Evolutionary conservation across 2,113 vertebrate genomes (phyloP).

Genomic region (Anseranas semipalmata): DNA sequence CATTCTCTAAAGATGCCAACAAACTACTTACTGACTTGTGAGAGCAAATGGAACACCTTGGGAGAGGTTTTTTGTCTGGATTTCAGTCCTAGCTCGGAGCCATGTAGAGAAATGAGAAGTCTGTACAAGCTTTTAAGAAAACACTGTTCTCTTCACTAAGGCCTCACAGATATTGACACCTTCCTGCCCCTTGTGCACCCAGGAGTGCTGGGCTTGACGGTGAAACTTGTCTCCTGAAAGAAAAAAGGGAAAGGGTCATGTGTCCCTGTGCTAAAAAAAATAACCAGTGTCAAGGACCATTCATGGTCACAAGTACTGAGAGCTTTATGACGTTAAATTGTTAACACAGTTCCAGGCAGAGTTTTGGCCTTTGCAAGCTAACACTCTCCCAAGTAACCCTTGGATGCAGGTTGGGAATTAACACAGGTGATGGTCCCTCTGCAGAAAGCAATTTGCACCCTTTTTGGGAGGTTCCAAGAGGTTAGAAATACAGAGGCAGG

Average conservation of each 20-base stretch:
- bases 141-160: background rate
- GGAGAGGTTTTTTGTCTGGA: background rate
- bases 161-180: background rate
- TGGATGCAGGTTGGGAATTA: background rate
- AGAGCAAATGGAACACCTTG: background rate
- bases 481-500: background rate
- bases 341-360: background rate
- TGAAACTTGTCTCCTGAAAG: background rate
- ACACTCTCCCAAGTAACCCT: background rate
- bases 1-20: background rate
- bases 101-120: background rate
- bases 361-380: background rate
- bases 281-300: background rate
- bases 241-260: background rate
- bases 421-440: too few relatives aligned
- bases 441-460: background rate
- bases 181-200: background rate
- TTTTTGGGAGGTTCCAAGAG: background rate
- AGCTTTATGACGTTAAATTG: background rate
- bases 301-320: rapidly evolving
- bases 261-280: background rate
- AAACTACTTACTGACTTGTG: background rate
- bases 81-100: background rate
- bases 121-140: rapidly evolving
- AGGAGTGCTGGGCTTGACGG: background rate